A percentile compares a stretch with the other conserved stretches of the same genome.
Evolutionary conservation across 2,888 invertebrate species (phyloP).

Genomic region (Campoplex nolae): DNA sequence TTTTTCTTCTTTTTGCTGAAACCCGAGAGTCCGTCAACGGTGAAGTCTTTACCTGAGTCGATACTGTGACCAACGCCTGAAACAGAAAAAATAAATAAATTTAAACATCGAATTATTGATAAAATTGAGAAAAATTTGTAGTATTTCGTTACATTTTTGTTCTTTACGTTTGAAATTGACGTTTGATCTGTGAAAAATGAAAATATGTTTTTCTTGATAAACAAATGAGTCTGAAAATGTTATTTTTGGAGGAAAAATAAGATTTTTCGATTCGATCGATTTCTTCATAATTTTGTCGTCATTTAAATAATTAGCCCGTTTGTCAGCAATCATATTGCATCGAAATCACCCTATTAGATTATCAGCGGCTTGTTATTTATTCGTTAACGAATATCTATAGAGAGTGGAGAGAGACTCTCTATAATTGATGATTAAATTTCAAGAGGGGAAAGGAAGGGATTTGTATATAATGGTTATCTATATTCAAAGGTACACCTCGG

Average conservation of each 20-base stretch:
- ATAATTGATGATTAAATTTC: constrained; percentile 80
- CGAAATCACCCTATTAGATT: constrained; percentile 33
- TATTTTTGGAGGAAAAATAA: no score
- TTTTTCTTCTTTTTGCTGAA: constrained; percentile 97
- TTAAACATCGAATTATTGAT: background rate
- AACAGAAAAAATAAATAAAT: constrained; percentile 75
- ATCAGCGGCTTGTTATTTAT: constrained; percentile 76
- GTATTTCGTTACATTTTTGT: no score
- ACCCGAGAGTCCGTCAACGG: constrained; percentile 92
- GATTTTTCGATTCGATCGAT: no score
- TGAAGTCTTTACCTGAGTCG: constrained; percentile 93
- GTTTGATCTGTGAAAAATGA: no score
- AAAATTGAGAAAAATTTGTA: no score
- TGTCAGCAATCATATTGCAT: constrained; percentile 2
- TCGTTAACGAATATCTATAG: constrained; percentile 42
- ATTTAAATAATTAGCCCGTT: background rate
- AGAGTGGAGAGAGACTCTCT: constrained; percentile 38
- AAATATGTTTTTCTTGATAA: no score
- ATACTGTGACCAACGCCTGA: constrained; percentile 89
- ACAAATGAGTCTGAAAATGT: no score
- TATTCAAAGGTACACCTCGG: constrained; percentile 69
- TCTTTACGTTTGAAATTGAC: no score
- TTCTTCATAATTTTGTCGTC: no score
- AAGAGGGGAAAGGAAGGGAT: constrained; percentile 48
- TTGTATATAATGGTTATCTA: constrained; percentile 17